A percentile compares a stretch with the other conserved stretches of the same genome.
phyloP scores from a whole-genome alignment of 1,140 invertebrate species.

The Apis dorsata region DNA sequence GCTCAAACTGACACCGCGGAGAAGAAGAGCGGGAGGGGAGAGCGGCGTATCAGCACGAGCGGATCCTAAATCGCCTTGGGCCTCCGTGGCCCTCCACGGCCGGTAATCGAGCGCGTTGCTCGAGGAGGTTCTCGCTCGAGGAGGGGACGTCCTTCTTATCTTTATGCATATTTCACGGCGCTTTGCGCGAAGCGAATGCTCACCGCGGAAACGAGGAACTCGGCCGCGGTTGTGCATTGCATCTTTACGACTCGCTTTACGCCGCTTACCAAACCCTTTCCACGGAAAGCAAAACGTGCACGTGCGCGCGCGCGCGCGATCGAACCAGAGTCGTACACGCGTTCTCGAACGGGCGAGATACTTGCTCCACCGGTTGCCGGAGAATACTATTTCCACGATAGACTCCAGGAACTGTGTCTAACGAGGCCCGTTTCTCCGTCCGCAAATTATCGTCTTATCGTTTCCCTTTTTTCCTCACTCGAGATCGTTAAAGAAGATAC shows the following conservation, averaged over 20 bases:
- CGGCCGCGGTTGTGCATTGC: constrained; percentile 19
- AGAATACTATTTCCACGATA: constrained; percentile 45
- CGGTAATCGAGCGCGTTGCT: constrained; percentile 42
- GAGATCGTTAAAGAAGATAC: background rate
- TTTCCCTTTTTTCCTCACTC: too few species aligned
- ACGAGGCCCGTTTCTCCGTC: constrained; percentile 27
- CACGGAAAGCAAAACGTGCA: constrained; percentile 18
- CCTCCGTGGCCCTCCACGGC: constrained; percentile 30
- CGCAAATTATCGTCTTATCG: constrained; percentile 26
- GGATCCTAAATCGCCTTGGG: constrained; percentile 53
- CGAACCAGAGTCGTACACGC: constrained; percentile 8
- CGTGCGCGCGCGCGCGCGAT: background rate
- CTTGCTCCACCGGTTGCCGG: constrained; percentile 14
- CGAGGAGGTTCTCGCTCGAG: constrained; percentile 31
- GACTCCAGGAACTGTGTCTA: constrained; percentile 22
- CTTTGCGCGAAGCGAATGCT: constrained; percentile 36
- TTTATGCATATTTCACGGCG: constrained; percentile 58
- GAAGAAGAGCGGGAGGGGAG: constrained; percentile 1
- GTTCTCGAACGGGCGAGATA: constrained; percentile 23
- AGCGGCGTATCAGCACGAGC: constrained; percentile 33
- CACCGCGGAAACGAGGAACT: constrained; percentile 28
- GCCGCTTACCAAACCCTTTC: constrained; percentile 1
- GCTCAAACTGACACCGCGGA: constrained; percentile 23
- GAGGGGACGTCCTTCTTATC: constrained; percentile 62
- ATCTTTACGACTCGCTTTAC: constrained; percentile 33